Evolutionary conservation across 1,140 invertebrate species (phyloP).

Genomic region (Caenorhabditis briggsae): DNA sequence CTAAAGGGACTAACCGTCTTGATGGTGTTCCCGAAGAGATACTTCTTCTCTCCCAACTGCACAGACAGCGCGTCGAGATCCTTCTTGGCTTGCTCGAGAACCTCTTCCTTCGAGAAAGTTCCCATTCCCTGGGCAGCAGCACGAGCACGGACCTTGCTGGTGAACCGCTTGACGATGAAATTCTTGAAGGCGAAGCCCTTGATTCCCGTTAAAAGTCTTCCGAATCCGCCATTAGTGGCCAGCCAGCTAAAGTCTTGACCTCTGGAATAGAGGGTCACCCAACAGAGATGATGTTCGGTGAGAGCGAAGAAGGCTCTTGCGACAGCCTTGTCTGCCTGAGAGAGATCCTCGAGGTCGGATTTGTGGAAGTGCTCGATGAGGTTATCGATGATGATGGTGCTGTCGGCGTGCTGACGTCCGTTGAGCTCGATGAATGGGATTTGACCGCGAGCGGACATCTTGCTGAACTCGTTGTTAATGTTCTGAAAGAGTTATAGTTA

Average conservation of each 20-base stretch:
- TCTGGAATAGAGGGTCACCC: slow-evolving; percentile 63
- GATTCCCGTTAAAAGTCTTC: slow-evolving; percentile 64
- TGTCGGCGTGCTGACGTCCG: slow-evolving; percentile 91
- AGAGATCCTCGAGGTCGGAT: slow-evolving; percentile 80
- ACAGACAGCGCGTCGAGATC: slow-evolving; percentile 91
- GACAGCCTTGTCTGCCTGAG: slow-evolving; percentile 86
- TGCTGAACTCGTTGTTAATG: slow-evolving; percentile 70
- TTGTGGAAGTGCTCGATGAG: slow-evolving; percentile 85
- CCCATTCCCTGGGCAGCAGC: slow-evolving; percentile 84
- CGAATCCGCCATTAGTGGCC: slow-evolving; percentile 67
- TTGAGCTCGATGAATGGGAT: slow-evolving; percentile 91
- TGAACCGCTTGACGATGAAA: slow-evolving; percentile 60
- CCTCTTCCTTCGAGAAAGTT: slow-evolving; percentile 89
- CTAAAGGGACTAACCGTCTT: slow-evolving; percentile 83
- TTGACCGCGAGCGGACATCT: slow-evolving; percentile 83
- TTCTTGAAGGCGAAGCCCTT: slow-evolving; percentile 69
- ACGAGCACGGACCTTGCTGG: slow-evolving; percentile 24
- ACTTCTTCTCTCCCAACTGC: slow-evolving; percentile 89
- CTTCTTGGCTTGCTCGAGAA: slow-evolving; percentile 89
- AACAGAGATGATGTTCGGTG: slow-evolving; percentile 89
- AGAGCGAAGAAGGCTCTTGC: slow-evolving; percentile 92
- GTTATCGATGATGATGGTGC: slow-evolving; percentile 89
- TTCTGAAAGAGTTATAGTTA: slow-evolving; percentile 65
- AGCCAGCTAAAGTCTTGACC: slow-evolving; percentile 65
- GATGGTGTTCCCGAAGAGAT: slow-evolving; percentile 93